phyloP scores from a whole-genome alignment of 2,113 vertebrate genomes.

The Amphilophus citrinellus region DNA sequence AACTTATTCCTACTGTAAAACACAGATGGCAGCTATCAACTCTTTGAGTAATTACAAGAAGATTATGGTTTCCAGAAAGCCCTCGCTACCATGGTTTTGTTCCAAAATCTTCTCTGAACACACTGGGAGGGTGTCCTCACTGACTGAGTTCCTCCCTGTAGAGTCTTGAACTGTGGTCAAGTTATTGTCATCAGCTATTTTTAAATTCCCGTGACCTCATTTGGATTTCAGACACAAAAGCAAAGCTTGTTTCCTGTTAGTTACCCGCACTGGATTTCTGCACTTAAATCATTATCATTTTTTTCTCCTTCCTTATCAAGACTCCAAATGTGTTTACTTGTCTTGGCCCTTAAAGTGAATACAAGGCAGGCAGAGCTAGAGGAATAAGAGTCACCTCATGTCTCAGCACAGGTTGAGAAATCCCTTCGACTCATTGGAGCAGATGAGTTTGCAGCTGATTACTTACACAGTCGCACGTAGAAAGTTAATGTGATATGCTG shows the following conservation, averaged over 20 bases:
- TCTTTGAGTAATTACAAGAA: constrained; percentile 37
- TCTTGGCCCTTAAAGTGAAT: background rate
- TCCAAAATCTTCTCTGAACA: constrained; percentile 36
- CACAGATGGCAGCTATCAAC: constrained; percentile 44
- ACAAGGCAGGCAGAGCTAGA: background rate
- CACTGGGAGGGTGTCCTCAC: constrained; percentile 39
- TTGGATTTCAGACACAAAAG: constrained; percentile 47
- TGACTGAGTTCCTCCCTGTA: constrained; percentile 32
- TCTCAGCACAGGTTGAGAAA: background rate
- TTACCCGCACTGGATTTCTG: background rate
- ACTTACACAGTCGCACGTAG: background rate
- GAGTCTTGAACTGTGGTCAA: constrained; percentile 55
- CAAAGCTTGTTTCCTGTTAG: constrained; percentile 24
- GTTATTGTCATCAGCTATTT: constrained; percentile 68
- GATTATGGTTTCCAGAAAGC: constrained; percentile 52
- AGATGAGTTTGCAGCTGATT: background rate
- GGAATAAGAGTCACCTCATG: background rate
- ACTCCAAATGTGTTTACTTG: background rate
- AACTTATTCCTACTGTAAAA: constrained; percentile 39
- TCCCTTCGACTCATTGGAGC: rapidly evolving
- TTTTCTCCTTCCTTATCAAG: background rate
- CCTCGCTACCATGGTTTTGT: constrained; percentile 45
- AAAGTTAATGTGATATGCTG: background rate
- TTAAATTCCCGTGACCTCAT: constrained; percentile 64
- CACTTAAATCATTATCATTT: background rate